Evolutionary conservation across 2,797 vertebrate species (phyloP), one percentile per base, ranked within the genome.

Genomic region (Valencia hispanica): DNA sequence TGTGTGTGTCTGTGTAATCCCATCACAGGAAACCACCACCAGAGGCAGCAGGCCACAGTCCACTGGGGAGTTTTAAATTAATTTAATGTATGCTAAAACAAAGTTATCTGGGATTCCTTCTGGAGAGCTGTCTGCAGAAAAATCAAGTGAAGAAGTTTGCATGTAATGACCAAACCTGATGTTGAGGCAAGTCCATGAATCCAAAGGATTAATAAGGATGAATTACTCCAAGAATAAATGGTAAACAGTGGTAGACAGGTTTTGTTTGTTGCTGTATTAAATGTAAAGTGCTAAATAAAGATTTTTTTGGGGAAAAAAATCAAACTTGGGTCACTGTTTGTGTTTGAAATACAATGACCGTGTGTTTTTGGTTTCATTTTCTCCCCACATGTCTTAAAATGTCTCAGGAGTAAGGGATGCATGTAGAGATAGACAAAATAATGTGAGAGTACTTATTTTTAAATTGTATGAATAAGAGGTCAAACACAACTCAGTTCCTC

Each of bases 11-110:
- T 73, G 55, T 59, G 45, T 48, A 68, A 71, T 90, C 74, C 45
- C 79, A 87, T 94, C 88, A 93, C 91, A 91, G 89, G 91, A 87
- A 87, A 70, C 59, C 47, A 27, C 86, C 87, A 81, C 74, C 82
- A 48, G 86, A 79, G 86, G 78, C 66, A 84, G 73, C n/a, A 45
- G 79, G 81, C 92, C 77, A 32, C 71, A 55, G 83, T 90, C 86
- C 47, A 48, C 77, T 79, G 86, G 81, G 39, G 39, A 79, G 83
- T 80, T 87, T 50, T 79, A 27, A 83, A 72, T 80, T 86, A 92
- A 89, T 88, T 79, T 77, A 66, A 84, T 79, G 80, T 85, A 91
- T 82, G 51, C 78, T 43, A 79, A 87, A 73, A 74, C 34, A 81
- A 65, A 82, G 81, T 89, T 79, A 81, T 68, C 65, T 68, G 50